Evolutionary conservation across 1,140 invertebrate genomes (phyloP).

Genomic region (Cylas formicarius): DNA sequence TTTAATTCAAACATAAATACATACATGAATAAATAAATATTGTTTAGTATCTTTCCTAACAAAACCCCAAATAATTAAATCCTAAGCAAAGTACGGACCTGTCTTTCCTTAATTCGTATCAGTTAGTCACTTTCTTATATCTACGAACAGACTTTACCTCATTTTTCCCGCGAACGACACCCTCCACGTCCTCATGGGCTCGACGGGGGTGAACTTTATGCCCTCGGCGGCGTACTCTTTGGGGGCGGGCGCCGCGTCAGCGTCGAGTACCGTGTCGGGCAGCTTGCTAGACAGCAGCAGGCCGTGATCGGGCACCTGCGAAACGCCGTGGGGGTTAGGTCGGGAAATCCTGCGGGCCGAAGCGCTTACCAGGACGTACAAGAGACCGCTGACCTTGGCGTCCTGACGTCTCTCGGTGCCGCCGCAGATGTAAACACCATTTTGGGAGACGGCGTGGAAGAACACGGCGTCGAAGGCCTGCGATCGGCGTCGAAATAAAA

Average conservation of each 20-base stretch:
- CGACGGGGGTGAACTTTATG: slow-evolving; percentile 50
- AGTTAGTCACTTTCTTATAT: too few relatives aligned
- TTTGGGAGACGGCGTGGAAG: slow-evolving; percentile 47
- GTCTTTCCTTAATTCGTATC: too few relatives aligned
- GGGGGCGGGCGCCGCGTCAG: slow-evolving; percentile 32
- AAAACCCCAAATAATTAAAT: too few relatives aligned
- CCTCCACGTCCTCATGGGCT: slow-evolving; percentile 61
- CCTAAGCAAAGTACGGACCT: too few relatives aligned
- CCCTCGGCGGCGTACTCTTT: slow-evolving; percentile 58
- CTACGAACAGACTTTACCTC: too few relatives aligned
- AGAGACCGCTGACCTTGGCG: slow-evolving; percentile 50
- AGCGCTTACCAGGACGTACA: slow-evolving; percentile 47
- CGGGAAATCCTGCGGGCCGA: neutral
- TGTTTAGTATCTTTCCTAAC: too few relatives aligned
- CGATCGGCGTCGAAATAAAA: slow-evolving; percentile 18
- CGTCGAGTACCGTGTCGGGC: slow-evolving; percentile 55
- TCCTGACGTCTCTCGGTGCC: slow-evolving; percentile 49
- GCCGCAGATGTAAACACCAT: slow-evolving; percentile 47
- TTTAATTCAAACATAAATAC: too few relatives aligned
- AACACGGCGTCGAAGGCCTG: slow-evolving; percentile 58
- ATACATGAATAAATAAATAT: too few relatives aligned
- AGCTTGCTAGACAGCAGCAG: slow-evolving; percentile 55
- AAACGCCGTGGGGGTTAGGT: neutral
- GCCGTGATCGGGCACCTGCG: slow-evolving; percentile 59
- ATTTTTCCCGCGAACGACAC: slow-evolving; percentile 56